Base-by-base conservation (phyloP, 2,113 vertebrate genomes). In the Polypterus bichir region DNA sequence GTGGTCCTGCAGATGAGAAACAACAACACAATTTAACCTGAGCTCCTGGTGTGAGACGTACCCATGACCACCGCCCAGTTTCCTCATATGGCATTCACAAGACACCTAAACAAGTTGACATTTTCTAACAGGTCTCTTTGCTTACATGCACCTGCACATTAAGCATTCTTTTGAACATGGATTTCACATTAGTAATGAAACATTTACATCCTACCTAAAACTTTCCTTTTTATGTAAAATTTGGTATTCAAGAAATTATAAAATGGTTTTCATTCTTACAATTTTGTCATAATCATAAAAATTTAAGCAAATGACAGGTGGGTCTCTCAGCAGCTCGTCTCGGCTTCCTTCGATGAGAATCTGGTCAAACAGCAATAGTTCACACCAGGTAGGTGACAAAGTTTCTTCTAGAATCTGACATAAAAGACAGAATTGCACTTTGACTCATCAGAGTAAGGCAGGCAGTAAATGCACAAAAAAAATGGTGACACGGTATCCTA, bases 341-440 rank as follows among this genome's bases (percentile, higher is more conserved):
- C 79, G 89, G 10, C 79, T 86, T 54, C 94, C 92, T 44, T 97
- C 93, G 56, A 95, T 70, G 0, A 94, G 77, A 44, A 97, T 79
- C 74, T 90, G 88, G 59, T 97, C 85, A 63, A 91, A 98, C 49
- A 94, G 56, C 73, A 98, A 72, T 61, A 91, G 79, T 59, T 98
- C 87, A 6, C 85, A 85, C 93, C 93, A 96, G 74, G 91, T 83
- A 0, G 91, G 95, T 59, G 92, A 95, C 63, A 98, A 80, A 0
- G 89, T 97, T 64, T 91, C 88, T 48, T 82, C 71, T 67, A 92
- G 58, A 47, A 92, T 65, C 94, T 97, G 73, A 53, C 62, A 60
- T 49, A 8, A 27, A 27, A 27, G 27, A 27, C 27, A 27, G 27
- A 27, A 27, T 27, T 27, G 27, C 27, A 27, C 27, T 27, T 27